Base-by-base conservation (phyloP, 2,888 invertebrate species). In the Hirtodrosophila duncani region DNA sequence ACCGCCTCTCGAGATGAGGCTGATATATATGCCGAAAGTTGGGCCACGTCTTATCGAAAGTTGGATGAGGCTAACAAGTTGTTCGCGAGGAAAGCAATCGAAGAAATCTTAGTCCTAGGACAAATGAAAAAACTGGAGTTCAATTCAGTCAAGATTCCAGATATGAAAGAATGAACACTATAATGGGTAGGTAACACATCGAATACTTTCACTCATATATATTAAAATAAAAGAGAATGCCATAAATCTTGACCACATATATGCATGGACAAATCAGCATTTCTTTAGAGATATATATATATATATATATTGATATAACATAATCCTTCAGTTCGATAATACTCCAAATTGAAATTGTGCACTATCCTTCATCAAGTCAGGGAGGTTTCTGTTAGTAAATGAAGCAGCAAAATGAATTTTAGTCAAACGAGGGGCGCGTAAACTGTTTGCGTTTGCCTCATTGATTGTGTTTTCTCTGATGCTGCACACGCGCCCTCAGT, bases 371-470 rank as follows among this genome's bases (percentile, higher is more conserved):
- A n/a, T n/a, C n/a, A n/a, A n/a, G n/a, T n/a, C n/a, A n/a, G n/a
- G n/a, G n/a, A n/a, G n/a, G n/a, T n/a, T n/a, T n/a, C n/a, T n/a
- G 3, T 36, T 13, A 13, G 18, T 43, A 50, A 63, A 41, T 49
- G 36, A 63, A 45, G 49, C 37, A 33, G 37, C 3, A 18, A 24
- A 57, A 60, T 51, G 53, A 29, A 38, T 41, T 51, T 42, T n/a
- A 39, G 13, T 43, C 9, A 14, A 14, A 34, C 78, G 69, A 75
- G 80, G 82, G 80, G 62, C 53, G 57, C 80, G 59, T 79, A 81
- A 81, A 75, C 68, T 77, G 80, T 77, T 77, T 77, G 66, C 71
- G 44, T 38, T 63, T 62, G 80, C 41, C 52, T 65, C 77, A 80
- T 44, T 75, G 80, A 70, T 70, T 81, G 67, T 59, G 56, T 63